A percentile compares a stretch with the other conserved stretches of the same genome.
phyloP scores from a whole-genome alignment of 2,113 vertebrate genomes.

The Serilophus lunatus region DNA sequence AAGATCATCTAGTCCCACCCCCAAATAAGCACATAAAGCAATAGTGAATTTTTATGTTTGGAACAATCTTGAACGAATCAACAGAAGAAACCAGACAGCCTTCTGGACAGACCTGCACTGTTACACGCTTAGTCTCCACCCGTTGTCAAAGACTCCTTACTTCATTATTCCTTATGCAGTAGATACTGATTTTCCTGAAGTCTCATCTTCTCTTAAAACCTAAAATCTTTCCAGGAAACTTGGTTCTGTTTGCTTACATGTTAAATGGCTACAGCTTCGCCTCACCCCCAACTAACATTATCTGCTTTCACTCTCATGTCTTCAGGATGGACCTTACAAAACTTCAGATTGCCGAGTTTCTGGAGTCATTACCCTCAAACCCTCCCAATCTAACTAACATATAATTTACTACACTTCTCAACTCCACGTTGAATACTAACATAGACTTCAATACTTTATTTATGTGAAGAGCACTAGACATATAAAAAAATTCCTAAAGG shows the following conservation, averaged over 20 bases:
- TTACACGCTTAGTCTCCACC: neutral
- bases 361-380: neutral
- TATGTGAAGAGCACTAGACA: neutral
- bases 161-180: neutral
- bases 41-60: neutral
- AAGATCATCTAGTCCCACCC: neutral
- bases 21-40: neutral
- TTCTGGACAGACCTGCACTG: neutral
- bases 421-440: neutral
- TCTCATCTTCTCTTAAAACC: neutral
- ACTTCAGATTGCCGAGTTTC: neutral
- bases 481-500: neutral
- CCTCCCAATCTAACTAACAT: neutral
- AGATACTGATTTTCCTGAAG: neutral
- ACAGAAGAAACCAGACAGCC: neutral
- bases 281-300: neutral
- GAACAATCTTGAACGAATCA: neutral
- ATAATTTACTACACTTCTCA: neutral
- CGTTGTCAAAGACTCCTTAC: neutral
- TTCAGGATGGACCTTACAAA: neutral
- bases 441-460: neutral
- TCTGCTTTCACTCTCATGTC: neutral
- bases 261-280: neutral
- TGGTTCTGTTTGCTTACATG: neutral
- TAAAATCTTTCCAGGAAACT: neutral